Evolutionary conservation across 1,140 invertebrate species (phyloP), one percentile per base, ranked within the genome.

Genomic region (Micrasema minimum): DNA sequence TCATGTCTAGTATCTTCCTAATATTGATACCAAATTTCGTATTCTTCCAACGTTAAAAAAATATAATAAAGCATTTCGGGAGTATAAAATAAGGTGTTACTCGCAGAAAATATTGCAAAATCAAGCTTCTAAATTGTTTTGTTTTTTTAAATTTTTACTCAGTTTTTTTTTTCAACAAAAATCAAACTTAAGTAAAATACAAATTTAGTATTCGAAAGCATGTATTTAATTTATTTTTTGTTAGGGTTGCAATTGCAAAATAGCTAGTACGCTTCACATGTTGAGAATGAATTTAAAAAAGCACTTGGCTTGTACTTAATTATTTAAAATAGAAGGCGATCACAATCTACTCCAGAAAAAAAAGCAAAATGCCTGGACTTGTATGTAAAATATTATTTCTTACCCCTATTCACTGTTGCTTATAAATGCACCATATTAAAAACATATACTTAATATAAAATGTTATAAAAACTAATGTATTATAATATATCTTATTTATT

Each of bases 291-390:
- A 20, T 18, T 50, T 11, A 57, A 38, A 16, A n/a, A 9, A 31
- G 31, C 53, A 35, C 31, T 57, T 57, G 53, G 53, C 53, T 14
- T 37, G 53, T 57, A 57, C 53, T 57, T 57, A 35, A 16, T 57
- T 55, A 31, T 5, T 35, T n/a, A 16, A 37, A 35, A 57, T 51
- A 51, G 50, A 57, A 57, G 23, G 53, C 53, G 53, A 23, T 57
- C 53, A 37, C 37, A 16, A 35, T 57, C n/a, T 14, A 10, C 18
- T 57, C 53, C 53, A 57, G 53, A 57, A 57, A 35, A 37, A 35
- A 37, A 31, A 57, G 53, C 53, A 2, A 9, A 2, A 16, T 23
- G 14, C 50, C 53, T 57, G 26, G 53, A 57, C 53, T 22, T 51
- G 48, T 51, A 51, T 16, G 50, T 37, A 10, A 23, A 51, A 23